Base-by-base conservation (phyloP, 2,888 invertebrate species). In the Plebejus anna region DNA sequence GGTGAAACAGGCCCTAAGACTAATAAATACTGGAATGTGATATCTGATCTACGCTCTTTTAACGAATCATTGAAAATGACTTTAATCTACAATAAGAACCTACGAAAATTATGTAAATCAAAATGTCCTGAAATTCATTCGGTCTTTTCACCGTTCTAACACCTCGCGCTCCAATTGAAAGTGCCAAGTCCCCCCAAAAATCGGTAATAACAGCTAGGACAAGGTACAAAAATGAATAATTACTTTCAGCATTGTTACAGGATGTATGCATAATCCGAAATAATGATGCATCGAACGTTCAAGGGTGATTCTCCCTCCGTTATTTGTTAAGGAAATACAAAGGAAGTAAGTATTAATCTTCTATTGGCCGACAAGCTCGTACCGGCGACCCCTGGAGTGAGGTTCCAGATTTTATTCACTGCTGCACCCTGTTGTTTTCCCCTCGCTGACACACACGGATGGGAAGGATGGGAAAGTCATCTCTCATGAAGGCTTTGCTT, bases 291-390 rank as follows among this genome's bases (percentile, higher is more conserved):
- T 88, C 85, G 81, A 57, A 70, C 76, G 57, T 71, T 79, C 78
- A 76, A 78, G 84, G 83, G 84, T 84, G 83, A 83, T 80, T 83
- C 81, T 83, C 82, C 86, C 87, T 85, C 84, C 82, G 83, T 86
- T 87, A 87, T 87, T 88, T 87, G 86, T 85, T 81, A 82, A 83
- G 82, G 84, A 83, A 84, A 86, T 84, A 90, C 89, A 91, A 91
- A 88, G 88, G 88, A 88, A 83, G 85, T 85, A 82, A 87, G 92
- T 90, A 92, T 92, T 92, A 92, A 92, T 92, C 92, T 92, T 92
- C 87, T 85, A 88, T 89, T 86, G 87, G 85, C 82, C 84, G 87
- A 85, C 86, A 86, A 87, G 86, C 86, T 85, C 81, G 82, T 82
- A 83, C 82, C 82, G 82, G 81, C 86, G 86, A 87, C 91, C 92